phyloP scores from a whole-genome alignment of 2,113 vertebrate species.

The Myiopsitta monachus region DNA sequence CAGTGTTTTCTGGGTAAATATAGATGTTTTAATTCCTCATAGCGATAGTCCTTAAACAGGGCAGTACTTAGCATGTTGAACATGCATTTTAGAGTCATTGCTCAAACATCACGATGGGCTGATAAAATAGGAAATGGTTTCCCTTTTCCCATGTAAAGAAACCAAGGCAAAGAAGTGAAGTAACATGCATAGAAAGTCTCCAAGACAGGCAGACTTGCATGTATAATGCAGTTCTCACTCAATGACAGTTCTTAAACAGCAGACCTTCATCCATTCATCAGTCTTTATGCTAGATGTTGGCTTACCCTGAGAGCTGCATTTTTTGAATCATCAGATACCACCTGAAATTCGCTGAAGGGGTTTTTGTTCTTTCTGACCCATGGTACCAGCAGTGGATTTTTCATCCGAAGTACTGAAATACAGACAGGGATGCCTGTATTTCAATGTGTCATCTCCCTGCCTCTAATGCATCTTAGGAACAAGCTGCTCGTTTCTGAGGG shows the following conservation, averaged over 20 bases:
- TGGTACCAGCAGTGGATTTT: neutral
- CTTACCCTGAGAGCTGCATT: neutral
- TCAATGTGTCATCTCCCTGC: neutral
- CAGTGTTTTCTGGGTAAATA: neutral
- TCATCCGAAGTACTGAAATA: neutral
- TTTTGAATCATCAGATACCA: neutral
- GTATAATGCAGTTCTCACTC: neutral
- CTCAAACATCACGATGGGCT: neutral
- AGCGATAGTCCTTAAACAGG: neutral
- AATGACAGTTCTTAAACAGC: neutral
- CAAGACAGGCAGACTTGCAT: neutral
- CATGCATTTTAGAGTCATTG: neutral
- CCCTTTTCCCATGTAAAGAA: neutral
- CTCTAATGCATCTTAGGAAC: neutral
- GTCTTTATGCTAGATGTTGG: neutral
- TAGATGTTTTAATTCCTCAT: neutral
- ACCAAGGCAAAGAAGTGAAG: neutral
- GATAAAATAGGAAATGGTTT: neutral
- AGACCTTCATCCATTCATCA: neutral
- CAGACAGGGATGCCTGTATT: neutral
- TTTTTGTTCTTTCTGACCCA: neutral
- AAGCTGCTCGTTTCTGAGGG: neutral
- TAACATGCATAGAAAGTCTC: neutral
- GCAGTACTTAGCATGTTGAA: neutral
- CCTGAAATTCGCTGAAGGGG: neutral